Conservation (phyloP, 1,140 invertebrate species). For the Spodoptera frugiperda region DNA sequence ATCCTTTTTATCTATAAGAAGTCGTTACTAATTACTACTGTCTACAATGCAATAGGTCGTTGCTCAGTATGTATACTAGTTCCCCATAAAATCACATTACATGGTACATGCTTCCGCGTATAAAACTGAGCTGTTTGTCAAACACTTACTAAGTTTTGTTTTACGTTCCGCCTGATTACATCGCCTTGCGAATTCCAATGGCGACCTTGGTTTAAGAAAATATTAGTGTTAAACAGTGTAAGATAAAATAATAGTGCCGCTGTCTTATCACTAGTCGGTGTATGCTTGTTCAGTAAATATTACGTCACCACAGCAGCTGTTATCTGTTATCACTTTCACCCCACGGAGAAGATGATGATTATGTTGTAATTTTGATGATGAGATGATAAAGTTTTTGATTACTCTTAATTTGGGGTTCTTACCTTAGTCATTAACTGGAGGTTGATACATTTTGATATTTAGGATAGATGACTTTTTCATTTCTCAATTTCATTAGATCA, state of each 20-base stretch:
- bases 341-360: not conserved
- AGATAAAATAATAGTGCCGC: constrained; percentile 47
- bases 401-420: no score
- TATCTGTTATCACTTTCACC: constrained; percentile 53
- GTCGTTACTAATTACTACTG: no score
- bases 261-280: constrained; percentile 32
- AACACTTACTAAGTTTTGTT: not conserved
- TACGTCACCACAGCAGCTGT: constrained; percentile 41
- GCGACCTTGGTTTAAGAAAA: constrained; percentile 51
- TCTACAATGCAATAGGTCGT: no score
- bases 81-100: no score
- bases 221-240: constrained; percentile 49
- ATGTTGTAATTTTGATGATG: constrained; percentile 43
- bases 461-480: no score
- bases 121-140: not conserved
- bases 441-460: no score
- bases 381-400: constrained; percentile 27
- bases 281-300: not conserved
- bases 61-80: no score
- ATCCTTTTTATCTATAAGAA: no score
- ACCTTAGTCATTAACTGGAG: no score
- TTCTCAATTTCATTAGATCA: no score
- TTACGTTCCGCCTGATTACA: not conserved
- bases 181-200: constrained; percentile 19
- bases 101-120: not conserved